A percentile compares a stretch with the other conserved stretches of the same genome.
Conservation (phyloP, 2,888 invertebrate genomes). For the Clusia tigrina region DNA sequence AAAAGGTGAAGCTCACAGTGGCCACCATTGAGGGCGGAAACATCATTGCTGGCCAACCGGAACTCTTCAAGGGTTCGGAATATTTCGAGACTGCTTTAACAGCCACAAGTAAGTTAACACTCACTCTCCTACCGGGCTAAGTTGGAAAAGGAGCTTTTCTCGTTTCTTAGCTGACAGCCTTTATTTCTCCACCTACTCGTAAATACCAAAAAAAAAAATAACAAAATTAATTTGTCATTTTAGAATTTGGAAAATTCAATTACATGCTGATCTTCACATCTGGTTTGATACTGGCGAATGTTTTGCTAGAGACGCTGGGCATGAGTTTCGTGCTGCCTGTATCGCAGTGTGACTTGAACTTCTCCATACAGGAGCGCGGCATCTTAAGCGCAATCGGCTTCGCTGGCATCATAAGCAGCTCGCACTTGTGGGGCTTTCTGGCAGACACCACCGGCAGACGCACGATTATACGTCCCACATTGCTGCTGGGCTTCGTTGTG, state of each 20-base stretch:
- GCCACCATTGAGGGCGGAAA: slow-evolving; percentile 42
- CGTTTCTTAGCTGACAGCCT: no score
- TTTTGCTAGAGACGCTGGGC: slow-evolving; percentile 64
- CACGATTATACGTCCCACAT: slow-evolving; percentile 64
- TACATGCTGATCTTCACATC: slow-evolving; percentile 64
- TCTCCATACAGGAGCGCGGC: slow-evolving; percentile 62
- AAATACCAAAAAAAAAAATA: no score
- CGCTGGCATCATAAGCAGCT: slow-evolving; percentile 66
- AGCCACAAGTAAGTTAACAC: slow-evolving; percentile 43
- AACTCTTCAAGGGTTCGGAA: slow-evolving; percentile 41
- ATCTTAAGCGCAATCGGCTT: slow-evolving; percentile 61
- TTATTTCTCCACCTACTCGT: no score
- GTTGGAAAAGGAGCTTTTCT: no score
- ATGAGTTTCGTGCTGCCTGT: slow-evolving; percentile 67
- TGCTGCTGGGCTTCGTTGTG: slow-evolving; percentile 64
- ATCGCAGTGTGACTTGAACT: slow-evolving; percentile 63
- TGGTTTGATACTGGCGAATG: slow-evolving; percentile 67
- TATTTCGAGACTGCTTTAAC: slow-evolving; percentile 45
- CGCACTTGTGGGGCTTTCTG: slow-evolving; percentile 69
- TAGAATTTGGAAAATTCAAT: slow-evolving; percentile 68
- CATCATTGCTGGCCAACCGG: slow-evolving; percentile 38
- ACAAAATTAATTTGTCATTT: not conserved
- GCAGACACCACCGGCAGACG: slow-evolving; percentile 68
- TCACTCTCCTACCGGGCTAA: no score
- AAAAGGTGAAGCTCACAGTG: slow-evolving; percentile 35